Base-by-base conservation (phyloP, 2,888 invertebrate species). In the Cheilosia pagana region DNA sequence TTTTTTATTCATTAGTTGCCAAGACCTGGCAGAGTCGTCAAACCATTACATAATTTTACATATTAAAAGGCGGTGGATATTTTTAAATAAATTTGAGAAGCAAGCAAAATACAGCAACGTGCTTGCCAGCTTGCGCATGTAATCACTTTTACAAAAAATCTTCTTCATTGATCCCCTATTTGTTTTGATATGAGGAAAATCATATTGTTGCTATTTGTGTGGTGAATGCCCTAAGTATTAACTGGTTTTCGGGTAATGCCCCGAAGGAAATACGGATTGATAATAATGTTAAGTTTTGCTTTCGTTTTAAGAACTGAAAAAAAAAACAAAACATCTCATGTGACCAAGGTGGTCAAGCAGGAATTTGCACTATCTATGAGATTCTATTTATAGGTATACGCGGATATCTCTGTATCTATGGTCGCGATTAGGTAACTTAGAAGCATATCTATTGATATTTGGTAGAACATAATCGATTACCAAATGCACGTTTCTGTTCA, bases 1-100 rank as follows among this genome's bases (percentile, higher is more conserved):
- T 19, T 8, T 19, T 8, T 3, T 31, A 23, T 28, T 23, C 12
- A 35, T 35, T 35, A 35, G n/a, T 16, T 55, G 16, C 25, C 12
- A 0, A 14, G 16, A 16, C 16, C 16, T 16, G 23, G 1, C 23
- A 5, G n/a, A n/a, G n/a, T n/a, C n/a, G 28, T 45, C 21, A 4
- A 19, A 14, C 25, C 4, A 19, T 75, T 75, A 65, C 65, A 75
- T 75, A 75, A 75, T 19, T 65, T 57, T 48, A 75, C 55, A 57
- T 41, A 48, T 63, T 23, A 48, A 57, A 45, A 35, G 23, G n/a
- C 25, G 39, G 16, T 14, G 21, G 12, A 21, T 45, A 25, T 16
- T n/a, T 52, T 19, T 25, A 25, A 25, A 57, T 45, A 48, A 21
- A 35, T 52, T 53, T 19, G 7, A 48, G 50, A 21, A 14, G 21